A percentile compares a stretch with the other conserved stretches of the same genome.
Evolutionary conservation across 1,140 invertebrate species (phyloP).

Genomic region (Drosophila ohnishii): DNA sequence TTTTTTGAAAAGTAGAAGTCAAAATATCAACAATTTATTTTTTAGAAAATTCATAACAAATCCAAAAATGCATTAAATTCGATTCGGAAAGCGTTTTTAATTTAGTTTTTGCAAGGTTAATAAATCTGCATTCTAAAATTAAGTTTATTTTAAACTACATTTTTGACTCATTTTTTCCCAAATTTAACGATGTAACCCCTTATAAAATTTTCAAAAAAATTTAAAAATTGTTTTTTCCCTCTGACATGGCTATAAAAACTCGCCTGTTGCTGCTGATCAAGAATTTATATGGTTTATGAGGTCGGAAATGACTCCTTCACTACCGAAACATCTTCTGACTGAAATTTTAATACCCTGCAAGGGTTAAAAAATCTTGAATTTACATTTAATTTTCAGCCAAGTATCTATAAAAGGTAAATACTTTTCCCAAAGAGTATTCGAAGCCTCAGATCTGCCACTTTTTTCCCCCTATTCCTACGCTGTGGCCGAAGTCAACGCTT

Average conservation of each 20-base stretch:
- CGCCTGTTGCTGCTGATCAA: neutral
- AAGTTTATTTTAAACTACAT: neutral
- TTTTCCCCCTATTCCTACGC: neutral
- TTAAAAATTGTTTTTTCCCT: neutral
- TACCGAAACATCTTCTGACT: neutral
- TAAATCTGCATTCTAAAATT: neutral
- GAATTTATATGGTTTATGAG: neutral
- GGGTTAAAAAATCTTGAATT: neutral
- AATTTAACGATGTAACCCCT: too few relatives aligned
- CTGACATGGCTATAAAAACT: neutral
- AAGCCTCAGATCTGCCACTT: neutral
- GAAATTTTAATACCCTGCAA: neutral
- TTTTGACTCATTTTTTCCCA: neutral
- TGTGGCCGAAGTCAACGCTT: neutral
- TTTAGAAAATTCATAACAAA: neutral
- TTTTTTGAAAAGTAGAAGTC: too few relatives aligned
- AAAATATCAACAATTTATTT: too few relatives aligned
- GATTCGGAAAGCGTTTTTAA: neutral
- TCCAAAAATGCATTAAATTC: neutral
- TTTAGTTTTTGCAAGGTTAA: neutral
- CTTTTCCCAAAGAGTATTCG: neutral
- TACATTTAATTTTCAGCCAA: neutral
- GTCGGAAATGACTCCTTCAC: too few relatives aligned
- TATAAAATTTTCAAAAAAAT: too few relatives aligned
- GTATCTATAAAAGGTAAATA: neutral